Percentiles rank a stretch among this genome's conserved stretches.
Conservation (phyloP, 2,113 vertebrate species). For the Pomatostomus ruficeps region DNA sequence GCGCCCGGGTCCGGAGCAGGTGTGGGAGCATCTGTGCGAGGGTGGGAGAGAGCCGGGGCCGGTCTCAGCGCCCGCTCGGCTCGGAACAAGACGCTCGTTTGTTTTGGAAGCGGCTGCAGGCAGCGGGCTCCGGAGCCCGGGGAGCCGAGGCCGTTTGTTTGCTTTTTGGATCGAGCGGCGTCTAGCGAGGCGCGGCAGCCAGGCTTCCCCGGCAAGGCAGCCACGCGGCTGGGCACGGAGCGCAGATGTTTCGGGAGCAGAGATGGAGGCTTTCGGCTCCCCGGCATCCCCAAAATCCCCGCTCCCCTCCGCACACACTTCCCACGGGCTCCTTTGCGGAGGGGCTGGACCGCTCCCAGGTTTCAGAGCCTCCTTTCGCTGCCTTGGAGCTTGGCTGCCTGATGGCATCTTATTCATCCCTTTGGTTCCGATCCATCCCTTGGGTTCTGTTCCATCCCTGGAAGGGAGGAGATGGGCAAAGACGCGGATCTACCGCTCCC, state of each 20-base stretch:
- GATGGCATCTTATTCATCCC: background rate
- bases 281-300: background rate
- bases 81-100: conserved; percentile 10
- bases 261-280: background rate
- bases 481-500: background rate
- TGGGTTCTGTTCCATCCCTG: background rate
- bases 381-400: background rate
- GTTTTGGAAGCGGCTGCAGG: conserved; percentile 46
- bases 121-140: conserved; percentile 3
- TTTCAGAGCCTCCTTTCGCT: background rate
- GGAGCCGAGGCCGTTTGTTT: conserved; percentile 49
- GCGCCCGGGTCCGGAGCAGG: background rate
- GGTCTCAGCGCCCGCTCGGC: background rate
- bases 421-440: background rate
- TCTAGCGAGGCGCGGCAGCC: conserved; percentile 34
- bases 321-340: background rate
- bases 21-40: conserved; percentile 20
- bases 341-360: background rate
- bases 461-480: background rate
- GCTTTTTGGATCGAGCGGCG: conserved; percentile 22
- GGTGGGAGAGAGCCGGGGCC: background rate
- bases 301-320: background rate
- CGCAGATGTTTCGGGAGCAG: background rate
- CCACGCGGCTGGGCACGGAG: conserved; percentile 12
- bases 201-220: conserved; percentile 7